Evolutionary conservation across 2,888 invertebrate species (phyloP).

Genomic region (Chorisops tibialis): DNA sequence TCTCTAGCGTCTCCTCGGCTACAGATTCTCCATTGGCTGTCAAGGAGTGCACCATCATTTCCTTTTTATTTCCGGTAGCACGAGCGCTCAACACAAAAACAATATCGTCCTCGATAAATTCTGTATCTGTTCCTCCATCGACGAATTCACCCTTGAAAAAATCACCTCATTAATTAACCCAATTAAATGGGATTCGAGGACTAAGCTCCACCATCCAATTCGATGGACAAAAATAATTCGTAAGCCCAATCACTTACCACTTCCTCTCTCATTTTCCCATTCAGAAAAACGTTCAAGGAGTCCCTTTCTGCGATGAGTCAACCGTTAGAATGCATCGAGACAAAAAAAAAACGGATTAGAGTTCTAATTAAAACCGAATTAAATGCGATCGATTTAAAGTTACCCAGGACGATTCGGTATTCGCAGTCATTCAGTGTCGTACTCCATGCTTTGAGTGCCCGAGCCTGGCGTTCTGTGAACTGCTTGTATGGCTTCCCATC

Average conservation of each 20-base stretch:
- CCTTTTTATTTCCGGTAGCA: conserved; percentile 50
- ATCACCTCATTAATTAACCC: too few relatives aligned
- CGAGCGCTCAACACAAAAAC: conserved; percentile 49
- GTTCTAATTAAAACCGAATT: conserved; percentile 16
- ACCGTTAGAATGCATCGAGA: conserved; percentile 2
- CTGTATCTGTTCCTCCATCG: conserved; percentile 80
- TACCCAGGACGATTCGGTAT: conserved; percentile 63
- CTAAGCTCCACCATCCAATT: neutral
- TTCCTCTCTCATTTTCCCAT: conserved; percentile 47
- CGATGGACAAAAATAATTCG: neutral
- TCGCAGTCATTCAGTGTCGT: conserved; percentile 51
- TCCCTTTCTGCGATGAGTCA: conserved; percentile 55
- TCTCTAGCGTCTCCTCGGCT: conserved; percentile 36
- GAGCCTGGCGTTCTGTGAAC: conserved; percentile 76
- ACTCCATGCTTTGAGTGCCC: conserved; percentile 74
- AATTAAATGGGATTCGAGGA: too few relatives aligned
- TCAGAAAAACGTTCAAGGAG: conserved; percentile 48
- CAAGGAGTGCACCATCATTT: conserved; percentile 60
- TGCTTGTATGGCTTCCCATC: conserved; percentile 78
- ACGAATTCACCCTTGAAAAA: conserved; percentile 63
- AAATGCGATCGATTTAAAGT: conserved; percentile 12
- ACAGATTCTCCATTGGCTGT: conserved; percentile 54
- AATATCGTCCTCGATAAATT: conserved; percentile 56
- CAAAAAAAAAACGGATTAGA: neutral
- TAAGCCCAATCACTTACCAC: conserved; percentile 39